Percentiles rank a stretch among this genome's conserved stretches.
These are phyloP conservation scores for Willowsia nigromaculata DNA, from an alignment of 2,888 invertebrate species.

Conservation along the genomic window DNA sequence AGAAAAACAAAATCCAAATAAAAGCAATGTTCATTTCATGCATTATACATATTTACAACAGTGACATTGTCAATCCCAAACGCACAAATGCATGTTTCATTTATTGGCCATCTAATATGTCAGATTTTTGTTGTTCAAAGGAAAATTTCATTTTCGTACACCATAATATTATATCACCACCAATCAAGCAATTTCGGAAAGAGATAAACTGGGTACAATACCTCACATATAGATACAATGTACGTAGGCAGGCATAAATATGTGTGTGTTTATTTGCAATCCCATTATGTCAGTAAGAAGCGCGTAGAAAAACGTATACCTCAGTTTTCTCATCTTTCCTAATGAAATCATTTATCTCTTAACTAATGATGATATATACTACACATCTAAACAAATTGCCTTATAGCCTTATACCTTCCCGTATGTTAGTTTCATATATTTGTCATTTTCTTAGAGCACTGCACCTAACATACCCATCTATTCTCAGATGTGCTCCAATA, in stretches of 20 bases:
- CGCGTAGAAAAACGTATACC: neutral
- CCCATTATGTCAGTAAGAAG: neutral
- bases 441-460: conserved; percentile 18
- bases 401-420: neutral
- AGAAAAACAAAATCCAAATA: neutral
- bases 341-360: neutral
- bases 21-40: neutral
- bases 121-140: neutral
- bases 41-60: neutral
- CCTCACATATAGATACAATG: no score
- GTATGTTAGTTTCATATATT: neutral
- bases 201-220: neutral
- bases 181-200: neutral
- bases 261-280: no score
- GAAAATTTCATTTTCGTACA: neutral
- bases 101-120: neutral
- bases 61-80: no score
- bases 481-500: neutral
- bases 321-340: neutral
- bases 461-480: neutral
- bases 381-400: neutral
- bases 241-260: no score
- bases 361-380: no score
- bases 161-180: neutral
- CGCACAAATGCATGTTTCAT: no score